Evolutionary conservation across 2,888 invertebrate genomes (phyloP).

Genomic region (Gari tellinella): DNA sequence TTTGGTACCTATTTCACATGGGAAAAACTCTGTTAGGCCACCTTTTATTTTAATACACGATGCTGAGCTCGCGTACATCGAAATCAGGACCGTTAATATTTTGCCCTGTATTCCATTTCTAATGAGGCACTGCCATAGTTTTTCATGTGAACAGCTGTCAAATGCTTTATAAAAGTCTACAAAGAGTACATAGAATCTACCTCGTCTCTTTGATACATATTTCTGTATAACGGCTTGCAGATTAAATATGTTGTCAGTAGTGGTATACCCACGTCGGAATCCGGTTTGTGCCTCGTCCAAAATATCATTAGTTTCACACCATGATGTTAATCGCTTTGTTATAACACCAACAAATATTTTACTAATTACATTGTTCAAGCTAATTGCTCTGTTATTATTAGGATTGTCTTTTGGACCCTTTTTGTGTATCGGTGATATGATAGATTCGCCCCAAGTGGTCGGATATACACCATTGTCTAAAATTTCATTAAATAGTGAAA

Average conservation of each 20-base stretch:
- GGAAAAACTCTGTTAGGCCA: too few relatives aligned
- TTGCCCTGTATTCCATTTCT: too few relatives aligned
- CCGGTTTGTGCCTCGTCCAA: slow-evolving; percentile 37
- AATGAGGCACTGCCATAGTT: too few relatives aligned
- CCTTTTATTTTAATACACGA: too few relatives aligned
- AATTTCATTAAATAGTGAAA: slow-evolving; percentile 26
- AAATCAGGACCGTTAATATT: too few relatives aligned
- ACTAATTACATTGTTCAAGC: slow-evolving; percentile 17
- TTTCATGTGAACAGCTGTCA: too few relatives aligned
- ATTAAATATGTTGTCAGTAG: slow-evolving; percentile 34
- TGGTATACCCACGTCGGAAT: slow-evolving; percentile 26
- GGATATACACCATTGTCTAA: slow-evolving; percentile 12
- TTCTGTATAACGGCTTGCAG: slow-evolving; percentile 31
- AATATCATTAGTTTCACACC: slow-evolving; percentile 21
- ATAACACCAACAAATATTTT: slow-evolving; percentile 21
- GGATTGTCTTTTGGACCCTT: slow-evolving; percentile 11
- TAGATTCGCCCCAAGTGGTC: slow-evolving; percentile 15
- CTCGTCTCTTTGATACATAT: slow-evolving; percentile 24
- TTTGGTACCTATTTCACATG: too few relatives aligned
- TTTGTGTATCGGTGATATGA: slow-evolving; percentile 36
- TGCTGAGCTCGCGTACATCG: too few relatives aligned
- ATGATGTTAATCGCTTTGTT: slow-evolving; percentile 9
- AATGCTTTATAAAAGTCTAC: too few relatives aligned
- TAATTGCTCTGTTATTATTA: slow-evolving; percentile 36
- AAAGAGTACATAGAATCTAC: too few relatives aligned